Conservation (phyloP, 2,797 vertebrate genomes). For the Tenualosa ilisha region DNA sequence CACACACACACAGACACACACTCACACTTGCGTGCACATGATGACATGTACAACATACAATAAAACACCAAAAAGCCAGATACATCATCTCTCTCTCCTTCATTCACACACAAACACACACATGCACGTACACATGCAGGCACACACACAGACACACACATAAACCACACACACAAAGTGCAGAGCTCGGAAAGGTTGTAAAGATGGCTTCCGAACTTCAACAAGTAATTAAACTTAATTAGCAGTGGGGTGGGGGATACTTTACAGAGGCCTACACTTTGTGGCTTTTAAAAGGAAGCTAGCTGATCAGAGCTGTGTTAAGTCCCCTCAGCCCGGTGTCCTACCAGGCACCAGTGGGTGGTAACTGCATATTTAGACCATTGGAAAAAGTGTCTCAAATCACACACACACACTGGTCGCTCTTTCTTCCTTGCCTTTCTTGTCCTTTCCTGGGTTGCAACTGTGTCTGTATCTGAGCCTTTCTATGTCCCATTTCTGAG, state of each 20-base stretch:
- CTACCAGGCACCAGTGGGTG: slow-evolving; percentile 23
- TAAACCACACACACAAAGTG: background rate
- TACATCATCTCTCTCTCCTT: no score
- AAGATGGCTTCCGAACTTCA: slow-evolving; percentile 46
- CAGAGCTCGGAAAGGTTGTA: background rate
- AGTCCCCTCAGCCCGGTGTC: background rate
- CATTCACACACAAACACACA: background rate
- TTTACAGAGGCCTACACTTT: slow-evolving; percentile 61
- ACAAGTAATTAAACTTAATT: slow-evolving; percentile 63
- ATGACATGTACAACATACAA: no score
- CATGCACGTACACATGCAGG: background rate
- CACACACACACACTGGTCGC: background rate
- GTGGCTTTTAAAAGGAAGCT: slow-evolving; percentile 53
- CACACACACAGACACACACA: background rate
- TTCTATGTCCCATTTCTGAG: no score
- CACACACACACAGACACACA: background rate
- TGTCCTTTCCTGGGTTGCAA: background rate
- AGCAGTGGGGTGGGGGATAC: slow-evolving; percentile 52
- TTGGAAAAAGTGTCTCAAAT: slow-evolving; percentile 11
- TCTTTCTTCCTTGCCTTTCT: background rate
- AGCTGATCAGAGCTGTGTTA: slow-evolving; percentile 47
- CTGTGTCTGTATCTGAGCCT: background rate
- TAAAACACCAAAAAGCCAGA: no score
- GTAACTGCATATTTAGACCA: slow-evolving; percentile 45
- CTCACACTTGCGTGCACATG: no score